Percentiles rank a stretch among this genome's conserved stretches.
phyloP scores from a whole-genome alignment of 35 echinoderm and acorn worm species.

The Ptychodera flava region DNA sequence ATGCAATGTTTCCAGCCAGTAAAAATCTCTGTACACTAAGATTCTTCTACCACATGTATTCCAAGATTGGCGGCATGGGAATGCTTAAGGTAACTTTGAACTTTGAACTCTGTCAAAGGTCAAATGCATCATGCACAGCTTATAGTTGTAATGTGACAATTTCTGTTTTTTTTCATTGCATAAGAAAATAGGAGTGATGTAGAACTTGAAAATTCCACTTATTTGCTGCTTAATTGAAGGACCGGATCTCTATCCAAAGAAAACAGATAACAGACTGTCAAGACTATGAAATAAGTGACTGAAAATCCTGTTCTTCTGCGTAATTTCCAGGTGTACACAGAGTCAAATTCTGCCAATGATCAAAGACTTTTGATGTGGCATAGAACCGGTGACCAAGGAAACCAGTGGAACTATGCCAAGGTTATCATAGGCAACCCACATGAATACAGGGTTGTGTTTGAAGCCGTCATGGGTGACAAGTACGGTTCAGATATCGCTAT shows the following conservation, averaged over 20 bases:
- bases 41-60: constrained; percentile 67
- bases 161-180: too few relatives aligned
- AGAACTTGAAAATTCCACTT: too few relatives aligned
- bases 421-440: constrained; percentile 24
- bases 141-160: too few relatives aligned
- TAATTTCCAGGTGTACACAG: constrained; percentile 54
- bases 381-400: constrained; percentile 36
- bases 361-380: constrained; percentile 36
- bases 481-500: constrained; percentile 45
- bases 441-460: constrained; percentile 47
- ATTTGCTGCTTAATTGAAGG: too few relatives aligned
- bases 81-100: constrained; percentile 46
- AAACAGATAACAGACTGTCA: too few relatives aligned
- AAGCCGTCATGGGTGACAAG: constrained; percentile 38
- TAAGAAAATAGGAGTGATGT: too few relatives aligned
- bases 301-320: too few relatives aligned
- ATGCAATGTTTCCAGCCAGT: constrained; percentile 32
- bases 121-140: too few relatives aligned
- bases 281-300: too few relatives aligned
- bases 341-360: constrained; percentile 5
- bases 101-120: too few relatives aligned
- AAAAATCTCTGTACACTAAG: constrained; percentile 30
- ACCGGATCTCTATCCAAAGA: too few relatives aligned
- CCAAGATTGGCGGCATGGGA: constrained; percentile 37
- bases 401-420: constrained; percentile 42